A percentile compares a stretch with the other conserved stretches of the same genome.
Evolutionary conservation across 2,113 vertebrate species (phyloP).

Genomic region (Drymodes brunneopygia): DNA sequence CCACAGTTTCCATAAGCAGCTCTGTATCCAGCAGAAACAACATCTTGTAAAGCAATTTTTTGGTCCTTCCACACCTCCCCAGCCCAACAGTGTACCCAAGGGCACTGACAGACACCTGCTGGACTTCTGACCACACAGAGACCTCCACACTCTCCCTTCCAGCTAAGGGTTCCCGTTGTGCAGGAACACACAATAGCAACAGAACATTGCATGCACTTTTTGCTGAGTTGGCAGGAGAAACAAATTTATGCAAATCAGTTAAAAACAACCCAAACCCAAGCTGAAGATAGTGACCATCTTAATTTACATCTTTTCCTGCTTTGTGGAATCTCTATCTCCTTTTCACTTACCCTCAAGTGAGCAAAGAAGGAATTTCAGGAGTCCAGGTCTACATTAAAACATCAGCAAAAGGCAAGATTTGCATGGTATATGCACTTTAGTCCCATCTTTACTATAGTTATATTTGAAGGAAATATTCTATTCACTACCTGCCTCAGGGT

Average conservation of each 20-base stretch:
- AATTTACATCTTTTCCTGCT: not conserved
- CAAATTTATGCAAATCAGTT: not conserved
- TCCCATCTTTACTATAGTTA: not conserved
- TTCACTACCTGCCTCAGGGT: not conserved
- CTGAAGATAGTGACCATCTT: not conserved
- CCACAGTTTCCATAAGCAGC: not conserved
- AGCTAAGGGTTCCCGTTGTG: not conserved
- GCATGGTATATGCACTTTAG: not conserved
- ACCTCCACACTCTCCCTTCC: not conserved
- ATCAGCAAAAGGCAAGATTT: not conserved
- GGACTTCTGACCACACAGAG: not conserved
- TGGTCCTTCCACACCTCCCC: not conserved
- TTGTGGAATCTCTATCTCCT: not conserved
- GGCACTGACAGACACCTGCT: not conserved
- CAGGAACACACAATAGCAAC: not conserved
- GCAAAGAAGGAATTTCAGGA: not conserved
- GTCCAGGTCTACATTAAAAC: not conserved
- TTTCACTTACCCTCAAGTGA: not conserved
- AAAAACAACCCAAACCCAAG: not conserved
- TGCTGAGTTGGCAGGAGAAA: not conserved
- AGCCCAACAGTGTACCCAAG: rapidly evolving
- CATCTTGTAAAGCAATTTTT: not conserved
- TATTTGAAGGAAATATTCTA: not conserved
- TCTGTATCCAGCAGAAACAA: not conserved
- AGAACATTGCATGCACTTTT: not conserved